A percentile compares a stretch with the other conserved stretches of the same genome.
phyloP scores from a whole-genome alignment of 2,797 vertebrate genomes.

The Cuniculus paca region DNA sequence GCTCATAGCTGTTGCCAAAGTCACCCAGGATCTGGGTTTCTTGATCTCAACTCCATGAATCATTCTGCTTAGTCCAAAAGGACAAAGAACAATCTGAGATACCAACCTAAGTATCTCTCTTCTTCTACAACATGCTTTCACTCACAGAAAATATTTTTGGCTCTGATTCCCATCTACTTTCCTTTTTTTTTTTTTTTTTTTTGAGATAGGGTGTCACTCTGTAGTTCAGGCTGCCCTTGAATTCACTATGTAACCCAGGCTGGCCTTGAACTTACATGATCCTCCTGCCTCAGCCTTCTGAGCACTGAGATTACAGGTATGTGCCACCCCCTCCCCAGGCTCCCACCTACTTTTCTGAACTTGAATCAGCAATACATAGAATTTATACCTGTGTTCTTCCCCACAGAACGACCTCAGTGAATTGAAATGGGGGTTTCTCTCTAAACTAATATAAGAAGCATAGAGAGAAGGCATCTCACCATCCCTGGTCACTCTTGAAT shows the following conservation, averaged over 20 bases:
- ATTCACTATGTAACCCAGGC: background rate
- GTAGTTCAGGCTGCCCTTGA: background rate
- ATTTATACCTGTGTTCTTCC: constrained; percentile 39
- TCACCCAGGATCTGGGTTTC: constrained; percentile 14
- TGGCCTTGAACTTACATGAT: background rate
- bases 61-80: constrained; percentile 54
- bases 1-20: background rate
- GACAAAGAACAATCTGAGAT: constrained; percentile 34
- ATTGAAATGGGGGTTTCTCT: background rate
- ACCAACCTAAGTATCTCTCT: background rate
- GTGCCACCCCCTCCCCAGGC: background rate
- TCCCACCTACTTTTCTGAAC: constrained; percentile 19
- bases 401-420: constrained; percentile 20
- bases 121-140: background rate
- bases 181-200: background rate
- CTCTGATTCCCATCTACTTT: background rate
- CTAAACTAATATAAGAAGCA: constrained; percentile 32
- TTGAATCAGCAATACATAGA: constrained; percentile 40
- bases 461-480: constrained; percentile 90
- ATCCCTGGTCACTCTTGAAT: constrained; percentile 99
- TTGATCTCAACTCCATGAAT: constrained; percentile 32
- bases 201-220: background rate
- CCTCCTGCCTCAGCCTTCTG: background rate
- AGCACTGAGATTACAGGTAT: background rate
- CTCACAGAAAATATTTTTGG: background rate